phyloP scores from a whole-genome alignment of 2,888 invertebrate species.

The Cosmopolites sordidus region DNA sequence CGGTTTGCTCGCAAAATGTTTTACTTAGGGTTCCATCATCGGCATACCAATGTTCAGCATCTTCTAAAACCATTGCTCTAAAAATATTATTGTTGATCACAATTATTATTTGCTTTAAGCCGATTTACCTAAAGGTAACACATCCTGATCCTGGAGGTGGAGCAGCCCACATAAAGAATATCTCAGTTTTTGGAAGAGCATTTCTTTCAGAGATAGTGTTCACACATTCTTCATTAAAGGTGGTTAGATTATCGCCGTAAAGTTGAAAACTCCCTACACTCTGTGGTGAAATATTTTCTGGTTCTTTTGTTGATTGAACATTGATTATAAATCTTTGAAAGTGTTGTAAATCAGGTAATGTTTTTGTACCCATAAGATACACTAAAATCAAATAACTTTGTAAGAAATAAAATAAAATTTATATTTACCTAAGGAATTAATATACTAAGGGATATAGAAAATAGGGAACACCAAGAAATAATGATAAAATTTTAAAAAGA shows the following conservation, averaged over 20 bases:
- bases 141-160: constrained; percentile 83
- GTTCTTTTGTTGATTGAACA: constrained; percentile 60
- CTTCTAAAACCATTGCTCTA: constrained; percentile 84
- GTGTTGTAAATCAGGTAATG: constrained; percentile 63
- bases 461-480: no score
- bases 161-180: constrained; percentile 87
- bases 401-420: neutral
- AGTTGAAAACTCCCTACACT: constrained; percentile 68
- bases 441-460: no score
- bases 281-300: constrained; percentile 50
- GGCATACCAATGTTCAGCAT: constrained; percentile 77
- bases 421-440: neutral
- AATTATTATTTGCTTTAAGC: neutral
- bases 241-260: constrained; percentile 59
- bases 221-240: constrained; percentile 77
- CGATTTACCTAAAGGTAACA: constrained; percentile 68
- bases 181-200: constrained; percentile 73
- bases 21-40: constrained; percentile 80
- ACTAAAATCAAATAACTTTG: constrained; percentile 34
- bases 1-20: constrained; percentile 74
- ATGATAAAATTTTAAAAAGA: no score
- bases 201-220: constrained; percentile 80
- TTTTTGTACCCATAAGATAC: constrained; percentile 55
- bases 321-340: constrained; percentile 77
- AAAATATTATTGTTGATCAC: constrained; percentile 1